These are phyloP conservation scores for Spicauda simplicius DNA, from an alignment of 2,888 invertebrate genomes.

Conservation along the genomic window DNA sequence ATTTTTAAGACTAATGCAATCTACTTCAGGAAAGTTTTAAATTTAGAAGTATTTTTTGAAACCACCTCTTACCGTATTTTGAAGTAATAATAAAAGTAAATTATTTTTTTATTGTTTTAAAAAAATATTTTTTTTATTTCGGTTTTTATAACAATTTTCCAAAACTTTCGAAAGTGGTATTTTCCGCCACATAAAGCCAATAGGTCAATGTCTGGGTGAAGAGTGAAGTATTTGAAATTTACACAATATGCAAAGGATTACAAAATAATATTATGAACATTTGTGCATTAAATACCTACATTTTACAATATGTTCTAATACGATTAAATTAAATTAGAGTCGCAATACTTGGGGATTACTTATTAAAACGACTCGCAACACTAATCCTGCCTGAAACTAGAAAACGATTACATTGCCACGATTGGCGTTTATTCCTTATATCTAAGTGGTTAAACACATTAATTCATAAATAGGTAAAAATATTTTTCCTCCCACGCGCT, in stretches of 20 bases:
- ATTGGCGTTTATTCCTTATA: constrained; percentile 26
- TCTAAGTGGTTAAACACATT: constrained; percentile 28
- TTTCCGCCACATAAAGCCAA: too few species aligned
- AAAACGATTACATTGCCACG: constrained; percentile 28
- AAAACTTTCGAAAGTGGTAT: too few species aligned
- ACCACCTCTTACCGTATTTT: too few species aligned
- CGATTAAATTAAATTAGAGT: constrained; percentile 21
- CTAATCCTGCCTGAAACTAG: constrained; percentile 29
- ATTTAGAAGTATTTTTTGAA: too few species aligned
- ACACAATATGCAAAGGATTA: constrained; percentile 12
- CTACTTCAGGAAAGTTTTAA: too few species aligned
- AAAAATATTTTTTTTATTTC: too few species aligned
- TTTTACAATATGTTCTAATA: constrained; percentile 24
- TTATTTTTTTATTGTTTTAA: too few species aligned
- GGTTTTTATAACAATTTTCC: too few species aligned
- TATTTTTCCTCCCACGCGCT: constrained; percentile 5
- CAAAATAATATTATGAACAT: constrained; percentile 24
- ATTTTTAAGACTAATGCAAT: too few species aligned
- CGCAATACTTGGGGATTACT: constrained; percentile 17
- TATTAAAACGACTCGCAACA: constrained; percentile 19
- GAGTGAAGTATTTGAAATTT: constrained; percentile 18
- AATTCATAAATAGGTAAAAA: constrained; percentile 33
- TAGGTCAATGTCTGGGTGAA: too few species aligned
- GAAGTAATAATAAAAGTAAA: too few species aligned
- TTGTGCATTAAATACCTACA: constrained; percentile 35